Evolutionary conservation across 2,888 invertebrate species (phyloP), one percentile per base, ranked within the genome.

Genomic region (Epirrhoe alternata): DNA sequence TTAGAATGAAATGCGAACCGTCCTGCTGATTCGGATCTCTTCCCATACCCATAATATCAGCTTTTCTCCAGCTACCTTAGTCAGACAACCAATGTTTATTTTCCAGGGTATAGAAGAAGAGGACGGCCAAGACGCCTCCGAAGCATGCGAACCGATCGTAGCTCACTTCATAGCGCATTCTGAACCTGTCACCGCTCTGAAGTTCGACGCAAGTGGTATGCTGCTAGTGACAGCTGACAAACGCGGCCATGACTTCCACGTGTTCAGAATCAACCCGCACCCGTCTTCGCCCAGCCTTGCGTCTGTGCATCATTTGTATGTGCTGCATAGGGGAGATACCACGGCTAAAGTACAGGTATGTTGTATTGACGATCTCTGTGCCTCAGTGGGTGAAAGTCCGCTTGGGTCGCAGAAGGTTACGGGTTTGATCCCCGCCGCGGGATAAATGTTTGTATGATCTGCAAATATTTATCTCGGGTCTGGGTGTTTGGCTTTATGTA

Each of bases 211-310:
- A 53, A 97, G 97, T 61, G 99, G 99, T 53, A 95, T 97, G 92
- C 88, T 99, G 66, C 93, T 99, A 51, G 94, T 99, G 74, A 98
- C 98, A 0, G 98, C 98, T 0, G 99, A 99, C 87, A 96, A 96
- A 75, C 95, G 97, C 30, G 99, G 99, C 0, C 98, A 99, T 82
- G 97, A 98, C 85, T 99, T 99, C 93, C 97, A 99, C 88, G 95
- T 99, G 76, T 99, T 99, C 90, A 95, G 98, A 66, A 95, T 99
- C 75, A 97, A 98, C 82, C 97, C 99, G 0, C 99, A 99, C 93
- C 97, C 98, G 0, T 96, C 96, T 57, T 97, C 97, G 0, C 96
- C 98, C 8, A 95, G 96, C 24, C 90, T 98, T 66, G 97, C 98
- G 0, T 96, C 98, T 0, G 97, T 98, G 33, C 98, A 99, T 85